Evolutionary conservation across 2,888 invertebrate genomes (phyloP), one percentile per base, ranked within the genome.

Genomic region (Drosophila tripunctata): DNA sequence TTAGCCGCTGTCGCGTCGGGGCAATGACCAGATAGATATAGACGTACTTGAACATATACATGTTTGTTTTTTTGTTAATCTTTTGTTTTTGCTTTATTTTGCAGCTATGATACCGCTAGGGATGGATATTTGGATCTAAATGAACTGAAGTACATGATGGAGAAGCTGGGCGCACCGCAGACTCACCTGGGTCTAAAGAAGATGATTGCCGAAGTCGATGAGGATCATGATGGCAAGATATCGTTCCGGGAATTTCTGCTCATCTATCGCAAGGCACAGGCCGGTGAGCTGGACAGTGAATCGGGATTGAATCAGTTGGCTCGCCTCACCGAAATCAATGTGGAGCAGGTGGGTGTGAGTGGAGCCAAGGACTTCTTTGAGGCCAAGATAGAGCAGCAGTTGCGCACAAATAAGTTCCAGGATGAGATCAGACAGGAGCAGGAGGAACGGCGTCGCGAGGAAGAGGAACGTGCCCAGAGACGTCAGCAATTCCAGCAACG

Each of bases 91-190:
- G n/a, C n/a, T n/a, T n/a, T n/a, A n/a, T n/a, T n/a, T n/a, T n/a
- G n/a, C 93, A 98, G 98, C 92, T 98, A 96, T 91, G 98, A 98
- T 90, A 95, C 95, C 67, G 96, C 96, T 36, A 94, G 93, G 72
- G 98, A 99, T 91, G 97, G 97, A 35, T 98, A 94, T 90, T 93
- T 99, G 78, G 97, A 97, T 91, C 92, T 99, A 72, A 94, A 94
- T 21, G 98, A 99, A 91, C 92, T 99, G 74, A 99, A 99, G 91
- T 93, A 95, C 21, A 98, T 98, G 98, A 98, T 98, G 98, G 99
- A 99, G 92, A 95, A 96, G 66, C 92, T 99, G 56, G 97, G 97
- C 7, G 98, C 97, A 1, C 98, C 99, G 10, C 99, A 99, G 92
- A 99, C 99, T 0, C 98, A 99, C 92, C 93, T 99, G 52, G 97